A percentile compares a stretch with the other conserved stretches of the same genome.
phyloP scores from a whole-genome alignment of 2,888 invertebrate species.

The Megastigmus dorsalis region DNA sequence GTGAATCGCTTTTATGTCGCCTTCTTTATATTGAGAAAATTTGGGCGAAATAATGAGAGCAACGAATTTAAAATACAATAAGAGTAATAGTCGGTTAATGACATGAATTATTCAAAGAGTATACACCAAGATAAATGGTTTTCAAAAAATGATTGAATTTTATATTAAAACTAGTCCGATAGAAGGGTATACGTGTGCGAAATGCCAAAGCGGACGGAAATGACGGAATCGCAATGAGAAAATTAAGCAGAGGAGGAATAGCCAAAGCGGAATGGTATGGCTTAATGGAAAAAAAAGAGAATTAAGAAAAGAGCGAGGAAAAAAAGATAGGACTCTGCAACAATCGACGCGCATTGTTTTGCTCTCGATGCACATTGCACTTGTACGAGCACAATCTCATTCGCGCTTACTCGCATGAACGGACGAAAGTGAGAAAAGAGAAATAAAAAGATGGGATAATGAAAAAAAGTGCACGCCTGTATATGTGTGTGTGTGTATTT shows the following conservation, averaged over 20 bases:
- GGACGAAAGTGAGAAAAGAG: constrained; percentile 48
- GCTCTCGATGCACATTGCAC: constrained; percentile 25
- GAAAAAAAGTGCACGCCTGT: constrained; percentile 1
- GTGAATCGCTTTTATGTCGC: too few species aligned
- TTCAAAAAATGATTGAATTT: too few species aligned
- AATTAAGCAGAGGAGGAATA: neutral
- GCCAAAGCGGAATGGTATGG: constrained; percentile 2
- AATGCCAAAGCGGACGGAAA: neutral
- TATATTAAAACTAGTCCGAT: too few species aligned
- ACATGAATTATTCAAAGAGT: too few species aligned
- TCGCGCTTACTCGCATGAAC: constrained; percentile 67
- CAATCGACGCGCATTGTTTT: constrained; percentile 57
- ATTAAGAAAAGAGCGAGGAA: constrained; percentile 55
- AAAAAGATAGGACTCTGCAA: constrained; percentile 50
- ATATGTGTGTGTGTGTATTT: neutral
- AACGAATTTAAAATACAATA: too few species aligned
- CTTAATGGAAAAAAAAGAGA: constrained; percentile 23
- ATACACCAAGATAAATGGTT: too few species aligned
- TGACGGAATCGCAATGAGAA: neutral
- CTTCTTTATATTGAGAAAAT: too few species aligned
- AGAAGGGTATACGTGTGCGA: neutral
- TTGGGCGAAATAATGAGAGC: too few species aligned
- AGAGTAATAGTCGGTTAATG: too few species aligned
- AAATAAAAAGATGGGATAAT: constrained; percentile 21
- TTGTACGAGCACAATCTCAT: constrained; percentile 64